Base-by-base conservation (phyloP, 2,797 vertebrate species). In the Artibeus jamaicensis region DNA sequence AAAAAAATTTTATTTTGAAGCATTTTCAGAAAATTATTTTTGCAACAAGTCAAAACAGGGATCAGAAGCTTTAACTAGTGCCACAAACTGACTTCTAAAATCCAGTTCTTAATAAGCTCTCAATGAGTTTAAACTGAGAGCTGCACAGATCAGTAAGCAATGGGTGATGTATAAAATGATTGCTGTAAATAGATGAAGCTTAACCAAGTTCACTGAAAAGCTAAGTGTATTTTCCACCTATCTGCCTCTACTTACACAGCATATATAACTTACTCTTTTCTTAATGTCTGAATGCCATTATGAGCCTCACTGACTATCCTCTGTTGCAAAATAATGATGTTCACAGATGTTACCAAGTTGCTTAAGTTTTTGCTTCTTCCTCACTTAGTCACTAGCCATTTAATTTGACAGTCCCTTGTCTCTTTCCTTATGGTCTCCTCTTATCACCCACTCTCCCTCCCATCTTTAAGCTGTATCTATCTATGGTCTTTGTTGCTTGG, bases 1-100 rank as follows among this genome's bases (percentile, higher is more conserved):
- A 98, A 97, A 97, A 96, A 74, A 34, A 42, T 42, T 89, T 81
- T 93, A 94, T 93, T 96, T 95, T 55, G 96, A 97, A 97, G 92
- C 62, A 95, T 86, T 96, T 96, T 32, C 86, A 92, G 96, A 95
- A 94, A 91, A 70, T 53, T 53, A 88, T 53, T 86, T 89, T 89
- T 83, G 44, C 32, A 91, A 84, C 29, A 71, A 84, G 15, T 6
- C 76, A 78, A 94, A 86, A 74, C 32, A 93, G 34, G 79, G 44
- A 81, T 42, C 86, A 95, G n/a, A 65, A 84, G 1, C 44, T 74
- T 92, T 57, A 70, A 86, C n/a, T 55, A 26, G 59, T 55, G 42
- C 7, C 39, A 62, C 16, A 91, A 82, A 24, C n/a, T 39, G 44
- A 70, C 34, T n/a, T 78, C 18, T 37, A 62, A 93, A 88, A 62